phyloP scores from a whole-genome alignment of 2,113 vertebrate species.

The Platycercus adscitus region DNA sequence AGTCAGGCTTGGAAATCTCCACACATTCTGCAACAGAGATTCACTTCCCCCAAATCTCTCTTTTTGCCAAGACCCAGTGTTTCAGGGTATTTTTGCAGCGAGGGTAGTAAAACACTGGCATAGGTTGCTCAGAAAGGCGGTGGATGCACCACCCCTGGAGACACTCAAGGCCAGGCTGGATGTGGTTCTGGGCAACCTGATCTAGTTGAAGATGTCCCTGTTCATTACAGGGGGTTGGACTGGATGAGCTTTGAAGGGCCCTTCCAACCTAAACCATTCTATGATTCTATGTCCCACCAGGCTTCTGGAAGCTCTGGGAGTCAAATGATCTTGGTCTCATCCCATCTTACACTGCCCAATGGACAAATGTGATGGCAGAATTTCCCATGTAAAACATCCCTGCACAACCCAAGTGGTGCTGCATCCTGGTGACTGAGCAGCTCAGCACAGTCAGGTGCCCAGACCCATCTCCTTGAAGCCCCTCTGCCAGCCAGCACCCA shows the following conservation, averaged over 20 bases:
- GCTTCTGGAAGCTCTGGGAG: not conserved
- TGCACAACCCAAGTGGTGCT: not conserved
- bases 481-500: not conserved
- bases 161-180: not conserved
- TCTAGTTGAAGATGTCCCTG: not conserved
- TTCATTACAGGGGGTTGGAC: not conserved
- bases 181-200: not conserved
- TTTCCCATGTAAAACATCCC: not conserved
- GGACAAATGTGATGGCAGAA: not conserved
- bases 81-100: not conserved
- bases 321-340: not conserved
- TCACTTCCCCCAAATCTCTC: not conserved
- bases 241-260: not conserved
- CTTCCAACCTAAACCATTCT: not conserved
- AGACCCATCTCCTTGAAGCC: not conserved
- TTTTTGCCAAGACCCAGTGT: not conserved
- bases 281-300: not conserved
- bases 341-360: not conserved
- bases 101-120: not conserved
- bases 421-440: not conserved
- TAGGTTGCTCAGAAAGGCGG: not conserved
- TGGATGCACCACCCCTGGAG: not conserved
- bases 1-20: not conserved
- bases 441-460: not conserved
- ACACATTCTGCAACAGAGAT: not conserved